These are phyloP conservation scores for Drosophila bipectinata DNA, from an alignment of 1,140 invertebrate species.

Conservation along the genomic window DNA sequence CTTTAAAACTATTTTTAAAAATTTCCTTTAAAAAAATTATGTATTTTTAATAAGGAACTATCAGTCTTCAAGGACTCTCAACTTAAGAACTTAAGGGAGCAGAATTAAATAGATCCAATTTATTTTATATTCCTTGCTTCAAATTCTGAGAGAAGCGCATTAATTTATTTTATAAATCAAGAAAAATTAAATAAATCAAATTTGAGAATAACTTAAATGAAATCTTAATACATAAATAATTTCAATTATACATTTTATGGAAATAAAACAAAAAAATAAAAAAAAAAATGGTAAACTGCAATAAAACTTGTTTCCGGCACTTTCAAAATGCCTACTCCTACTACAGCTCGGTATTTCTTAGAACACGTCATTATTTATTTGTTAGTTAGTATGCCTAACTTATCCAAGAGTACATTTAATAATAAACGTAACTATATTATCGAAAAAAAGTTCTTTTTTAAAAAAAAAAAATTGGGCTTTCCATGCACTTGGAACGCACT, in stretches of 20 bases:
- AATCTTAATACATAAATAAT: not conserved
- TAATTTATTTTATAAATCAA: not conserved
- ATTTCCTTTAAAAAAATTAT: no score
- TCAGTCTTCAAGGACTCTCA: no score
- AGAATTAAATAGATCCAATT: no score
- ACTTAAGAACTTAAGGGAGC: no score
- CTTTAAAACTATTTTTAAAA: no score
- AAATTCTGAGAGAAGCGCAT: no score
- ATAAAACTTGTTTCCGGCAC: not conserved
- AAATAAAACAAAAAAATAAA: not conserved
- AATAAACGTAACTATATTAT: not conserved
- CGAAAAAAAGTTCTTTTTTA: not conserved
- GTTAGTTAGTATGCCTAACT: not conserved
- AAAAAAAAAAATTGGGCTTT: not conserved
- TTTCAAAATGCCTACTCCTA: not conserved
- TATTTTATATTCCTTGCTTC: no score
- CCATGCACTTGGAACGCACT: not conserved
- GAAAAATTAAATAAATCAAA: not conserved
- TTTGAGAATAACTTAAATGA: no score
- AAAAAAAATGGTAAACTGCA: not conserved
- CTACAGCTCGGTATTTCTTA: not conserved
- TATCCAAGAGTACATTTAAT: not conserved
- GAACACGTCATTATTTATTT: not conserved
- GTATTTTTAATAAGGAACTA: no score
- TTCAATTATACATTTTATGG: not conserved